Evolutionary conservation across 2,797 vertebrate species (phyloP), one percentile per base, ranked within the genome.

Genomic region (Limosa lapponica): DNA sequence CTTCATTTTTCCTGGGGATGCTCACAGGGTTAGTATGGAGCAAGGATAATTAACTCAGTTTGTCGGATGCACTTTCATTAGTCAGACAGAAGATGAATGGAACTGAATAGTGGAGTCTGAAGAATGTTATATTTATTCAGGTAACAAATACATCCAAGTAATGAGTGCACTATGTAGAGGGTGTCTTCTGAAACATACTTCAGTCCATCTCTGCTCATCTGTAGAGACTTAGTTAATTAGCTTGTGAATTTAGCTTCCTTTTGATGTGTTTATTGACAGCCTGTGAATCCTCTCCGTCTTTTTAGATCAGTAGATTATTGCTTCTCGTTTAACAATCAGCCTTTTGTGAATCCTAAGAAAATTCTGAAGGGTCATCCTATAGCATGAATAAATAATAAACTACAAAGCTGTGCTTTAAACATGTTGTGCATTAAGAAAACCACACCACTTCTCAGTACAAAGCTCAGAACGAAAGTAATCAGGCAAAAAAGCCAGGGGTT

Each of bases 151-250:
- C 1, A 6, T 49, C 2, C 34, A 74, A 62, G 18, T 77, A 88
- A 84, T 69, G 59, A 93, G 27, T 18, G 8, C 13, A 23, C 14
- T 69, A 16, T 25, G 37, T n/a, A 61, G 34, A 65, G 13, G 59
- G 3, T 72, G 57, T 62, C 16, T 91, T 94, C 54, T 83, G 80
- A 91, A 90, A 32, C 4, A 15, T 65, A 32, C 22, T 70, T 88
- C 51, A 66, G 62, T 71, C 43, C 48, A 24, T 7, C 23, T 84
- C 28, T 84, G 28, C 64, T 93, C 43, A 65, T 75, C 59, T 85
- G 18, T 30, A 62, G 12, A 90, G 37, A 66, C 22, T 65, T 74
- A 71, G 37, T 90, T 95, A 94, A 94, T 93, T 92, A 89, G 55
- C 28, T 87, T 6, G 54, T 73, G 28, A 48, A 82, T 90, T 81